These are phyloP conservation scores for Centruroides vittatus DNA, from an alignment of 1,140 invertebrate genomes.

Conservation along the genomic window DNA sequence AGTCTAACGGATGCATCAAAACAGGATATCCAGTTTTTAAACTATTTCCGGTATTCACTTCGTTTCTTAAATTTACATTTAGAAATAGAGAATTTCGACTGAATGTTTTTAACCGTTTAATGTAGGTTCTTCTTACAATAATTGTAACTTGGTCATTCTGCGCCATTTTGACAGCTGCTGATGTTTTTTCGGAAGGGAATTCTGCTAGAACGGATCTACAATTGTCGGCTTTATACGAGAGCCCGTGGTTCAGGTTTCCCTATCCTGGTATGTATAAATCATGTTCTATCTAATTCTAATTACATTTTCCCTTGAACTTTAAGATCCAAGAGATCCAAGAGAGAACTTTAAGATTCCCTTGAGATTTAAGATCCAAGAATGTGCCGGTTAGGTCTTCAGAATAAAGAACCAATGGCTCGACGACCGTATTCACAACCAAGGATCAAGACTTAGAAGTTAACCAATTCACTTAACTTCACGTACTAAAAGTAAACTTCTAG, in stretches of 20 bases:
- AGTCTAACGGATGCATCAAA: constrained; percentile 37
- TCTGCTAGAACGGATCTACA: constrained; percentile 31
- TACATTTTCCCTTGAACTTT: neutral
- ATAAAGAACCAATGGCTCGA: neutral
- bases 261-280: constrained; percentile 48
- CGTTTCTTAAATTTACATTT: no score
- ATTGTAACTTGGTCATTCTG: constrained; percentile 26
- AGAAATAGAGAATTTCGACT: no score
- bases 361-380: neutral
- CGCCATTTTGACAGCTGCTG: constrained; percentile 25
- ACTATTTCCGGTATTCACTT: constrained; percentile 50
- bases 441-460: no score
- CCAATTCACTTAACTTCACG: neutral
- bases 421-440: neutral
- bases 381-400: neutral
- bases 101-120: no score
- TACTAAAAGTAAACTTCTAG: no score
- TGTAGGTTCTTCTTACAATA: constrained; percentile 30
- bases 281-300: neutral
- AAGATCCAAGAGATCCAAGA: neutral
- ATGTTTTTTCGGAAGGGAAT: constrained; percentile 21
- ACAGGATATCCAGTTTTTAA: constrained; percentile 58
- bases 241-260: constrained; percentile 68
- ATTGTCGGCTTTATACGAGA: constrained; percentile 49
- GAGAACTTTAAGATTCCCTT: neutral